Conservation (phyloP, 2,888 invertebrate genomes). For the Cataglyphis cursor region DNA sequence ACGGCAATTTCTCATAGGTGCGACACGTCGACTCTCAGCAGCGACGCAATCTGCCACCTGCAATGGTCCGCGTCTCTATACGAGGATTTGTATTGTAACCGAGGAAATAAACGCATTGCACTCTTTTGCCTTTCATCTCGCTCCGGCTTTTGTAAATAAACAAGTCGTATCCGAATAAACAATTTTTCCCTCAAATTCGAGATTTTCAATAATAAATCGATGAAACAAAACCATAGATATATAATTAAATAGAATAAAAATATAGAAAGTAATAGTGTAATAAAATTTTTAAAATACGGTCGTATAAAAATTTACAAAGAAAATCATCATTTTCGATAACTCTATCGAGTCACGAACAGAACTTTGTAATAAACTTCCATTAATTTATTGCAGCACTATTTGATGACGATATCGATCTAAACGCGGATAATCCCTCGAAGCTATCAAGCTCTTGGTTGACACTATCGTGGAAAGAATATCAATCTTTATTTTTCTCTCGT, state of each 20-base stretch:
- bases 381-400: conserved; percentile 13
- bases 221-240: neutral
- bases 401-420: neutral
- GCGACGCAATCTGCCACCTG: conserved; percentile 76
- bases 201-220: neutral
- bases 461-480: conserved; percentile 11
- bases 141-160: conserved; percentile 17
- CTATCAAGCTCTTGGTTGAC: neutral
- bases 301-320: neutral
- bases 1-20: conserved; percentile 79
- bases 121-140: conserved; percentile 56
- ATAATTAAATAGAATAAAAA: neutral
- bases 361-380: neutral
- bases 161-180: conserved; percentile 63
- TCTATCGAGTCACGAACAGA: neutral
- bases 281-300: neutral
- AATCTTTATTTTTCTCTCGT: conserved; percentile 43
- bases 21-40: conserved; percentile 62
- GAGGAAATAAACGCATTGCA: conserved; percentile 17
- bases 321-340: neutral
- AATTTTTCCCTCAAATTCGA: conserved; percentile 36
- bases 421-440: neutral
- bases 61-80: conserved; percentile 51
- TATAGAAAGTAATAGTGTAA: neutral
- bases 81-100: conserved; percentile 34